These are phyloP conservation scores for Amphimallon solstitiale DNA, from an alignment of 2,888 invertebrate species.

Conservation along the genomic window DNA sequence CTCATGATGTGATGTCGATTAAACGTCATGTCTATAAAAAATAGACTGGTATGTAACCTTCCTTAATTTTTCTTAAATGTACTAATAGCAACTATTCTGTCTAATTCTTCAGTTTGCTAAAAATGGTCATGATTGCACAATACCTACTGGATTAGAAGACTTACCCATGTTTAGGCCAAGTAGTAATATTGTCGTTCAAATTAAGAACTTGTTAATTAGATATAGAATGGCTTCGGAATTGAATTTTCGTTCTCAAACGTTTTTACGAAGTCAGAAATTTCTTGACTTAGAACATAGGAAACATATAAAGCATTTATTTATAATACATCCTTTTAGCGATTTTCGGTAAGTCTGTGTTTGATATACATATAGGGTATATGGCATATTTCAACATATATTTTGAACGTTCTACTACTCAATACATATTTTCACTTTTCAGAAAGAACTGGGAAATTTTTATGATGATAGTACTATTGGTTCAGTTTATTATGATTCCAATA, in stretches of 20 bases:
- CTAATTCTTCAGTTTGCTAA: conserved; percentile 19
- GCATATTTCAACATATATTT: too few species aligned
- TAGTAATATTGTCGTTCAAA: conserved; percentile 32
- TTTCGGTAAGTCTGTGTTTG: conserved; percentile 12
- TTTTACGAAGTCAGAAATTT: conserved; percentile 45
- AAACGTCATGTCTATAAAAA: conserved; percentile 29
- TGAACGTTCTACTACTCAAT: neutral
- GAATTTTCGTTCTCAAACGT: conserved; percentile 42
- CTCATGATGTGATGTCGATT: neutral
- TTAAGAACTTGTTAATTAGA: conserved; percentile 31
- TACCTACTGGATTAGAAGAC: conserved; percentile 33
- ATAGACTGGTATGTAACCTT: neutral
- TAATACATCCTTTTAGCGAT: conserved; percentile 48
- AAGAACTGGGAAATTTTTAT: conserved; percentile 40
- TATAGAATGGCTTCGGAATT: conserved; percentile 42
- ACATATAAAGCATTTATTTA: conserved; percentile 40
- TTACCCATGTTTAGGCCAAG: conserved; percentile 36
- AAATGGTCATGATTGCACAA: conserved; percentile 39
- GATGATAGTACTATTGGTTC: conserved; percentile 32
- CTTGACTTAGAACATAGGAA: conserved; percentile 44
- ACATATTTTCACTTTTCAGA: conserved; percentile 26
- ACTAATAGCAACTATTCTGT: neutral
- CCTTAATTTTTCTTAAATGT: conserved; percentile 1
- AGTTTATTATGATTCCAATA: conserved; percentile 37
- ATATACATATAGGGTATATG: too few species aligned